Conservation (phyloP, 2,797 vertebrate genomes). For the Leptodactylus fallax region DNA sequence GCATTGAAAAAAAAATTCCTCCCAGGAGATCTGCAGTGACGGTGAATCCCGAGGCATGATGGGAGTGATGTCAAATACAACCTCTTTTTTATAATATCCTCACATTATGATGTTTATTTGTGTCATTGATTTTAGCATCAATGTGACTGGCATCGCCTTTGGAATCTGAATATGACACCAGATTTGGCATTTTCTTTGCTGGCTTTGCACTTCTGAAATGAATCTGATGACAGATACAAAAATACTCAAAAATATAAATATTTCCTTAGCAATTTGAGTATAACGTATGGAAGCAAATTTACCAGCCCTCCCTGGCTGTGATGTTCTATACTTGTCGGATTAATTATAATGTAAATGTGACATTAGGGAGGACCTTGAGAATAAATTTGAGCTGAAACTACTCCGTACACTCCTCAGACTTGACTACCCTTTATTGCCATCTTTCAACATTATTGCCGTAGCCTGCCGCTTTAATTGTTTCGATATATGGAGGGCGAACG, state of each 20-base stretch:
- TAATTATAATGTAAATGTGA: slow-evolving; percentile 60
- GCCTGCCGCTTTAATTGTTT: slow-evolving; percentile 61
- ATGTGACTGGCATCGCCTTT: not conserved
- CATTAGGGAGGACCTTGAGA: slow-evolving; percentile 57
- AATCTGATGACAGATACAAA: not conserved
- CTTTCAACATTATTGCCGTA: slow-evolving; percentile 59
- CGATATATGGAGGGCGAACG: slow-evolving; percentile 52
- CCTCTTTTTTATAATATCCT: not conserved
- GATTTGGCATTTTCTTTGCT: not conserved
- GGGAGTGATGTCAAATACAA: not conserved
- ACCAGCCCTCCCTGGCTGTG: slow-evolving; percentile 25
- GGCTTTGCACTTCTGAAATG: not conserved
- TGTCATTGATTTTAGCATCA: not conserved
- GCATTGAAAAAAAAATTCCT: not conserved
- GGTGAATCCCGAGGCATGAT: not conserved
- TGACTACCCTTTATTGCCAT: slow-evolving; percentile 56
- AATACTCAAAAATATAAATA: slow-evolving; percentile 5
- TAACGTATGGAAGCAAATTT: slow-evolving; percentile 27
- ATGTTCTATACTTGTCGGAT: slow-evolving; percentile 43
- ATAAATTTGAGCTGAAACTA: slow-evolving; percentile 47
- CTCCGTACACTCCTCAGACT: slow-evolving; percentile 54
- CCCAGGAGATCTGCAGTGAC: not conserved
- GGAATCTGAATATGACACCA: not conserved
- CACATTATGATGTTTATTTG: not conserved
- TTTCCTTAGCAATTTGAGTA: slow-evolving; percentile 5